phyloP scores from a whole-genome alignment of 1,140 invertebrate genomes.

The Venustaconcha ellipsiformis region DNA sequence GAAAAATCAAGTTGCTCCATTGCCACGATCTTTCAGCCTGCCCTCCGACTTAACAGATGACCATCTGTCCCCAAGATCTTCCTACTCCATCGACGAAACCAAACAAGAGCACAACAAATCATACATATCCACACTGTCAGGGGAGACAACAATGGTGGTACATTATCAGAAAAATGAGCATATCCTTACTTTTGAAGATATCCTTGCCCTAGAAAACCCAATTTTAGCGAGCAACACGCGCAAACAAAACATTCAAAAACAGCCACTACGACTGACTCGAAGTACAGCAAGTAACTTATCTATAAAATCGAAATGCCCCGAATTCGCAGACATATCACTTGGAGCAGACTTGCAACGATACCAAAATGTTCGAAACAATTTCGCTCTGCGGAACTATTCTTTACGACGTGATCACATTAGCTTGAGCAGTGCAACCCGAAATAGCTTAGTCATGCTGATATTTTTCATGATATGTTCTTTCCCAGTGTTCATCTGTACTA shows the following conservation, averaged over 20 bases:
- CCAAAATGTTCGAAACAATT: constrained; percentile 40
- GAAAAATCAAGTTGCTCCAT: constrained; percentile 19
- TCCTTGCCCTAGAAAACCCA: constrained; percentile 43
- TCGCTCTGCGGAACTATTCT: constrained; percentile 44
- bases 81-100: not conserved
- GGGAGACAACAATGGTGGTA: constrained; percentile 30
- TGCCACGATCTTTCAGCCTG: constrained; percentile 15
- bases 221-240: constrained; percentile 22
- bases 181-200: constrained; percentile 39
- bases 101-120: not conserved
- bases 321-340: constrained; percentile 49
- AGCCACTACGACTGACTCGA: constrained; percentile 26
- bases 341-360: constrained; percentile 44
- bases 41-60: constrained; percentile 5
- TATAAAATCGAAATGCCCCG: constrained; percentile 19
- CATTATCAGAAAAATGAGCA: constrained; percentile 45
- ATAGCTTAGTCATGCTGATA: constrained; percentile 50
- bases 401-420: constrained; percentile 34
- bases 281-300: constrained; percentile 41
- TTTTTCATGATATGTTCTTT: constrained; percentile 46
- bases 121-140: not conserved
- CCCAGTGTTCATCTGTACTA: constrained; percentile 44
- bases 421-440: constrained; percentile 47
- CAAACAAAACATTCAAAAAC: constrained; percentile 24
- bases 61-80: not conserved